A percentile compares a stretch with the other conserved stretches of the same genome.
Conservation (phyloP, 2,113 vertebrate genomes). For the Corythaeola cristata region DNA sequence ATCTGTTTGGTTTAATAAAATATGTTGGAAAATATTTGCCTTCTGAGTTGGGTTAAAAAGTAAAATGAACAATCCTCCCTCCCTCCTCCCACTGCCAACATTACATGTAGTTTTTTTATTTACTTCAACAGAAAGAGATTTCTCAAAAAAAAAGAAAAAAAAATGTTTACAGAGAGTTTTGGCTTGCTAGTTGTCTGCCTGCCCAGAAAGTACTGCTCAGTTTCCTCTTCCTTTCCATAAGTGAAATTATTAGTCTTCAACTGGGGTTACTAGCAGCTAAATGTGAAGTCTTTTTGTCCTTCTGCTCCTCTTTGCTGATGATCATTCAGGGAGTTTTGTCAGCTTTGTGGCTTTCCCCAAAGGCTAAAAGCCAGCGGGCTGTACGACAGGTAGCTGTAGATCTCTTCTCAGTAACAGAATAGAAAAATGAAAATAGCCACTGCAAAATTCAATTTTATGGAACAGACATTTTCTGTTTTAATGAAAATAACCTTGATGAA, state of each 20-base stretch:
- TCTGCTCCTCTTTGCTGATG: neutral
- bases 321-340: neutral
- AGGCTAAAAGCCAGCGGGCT: neutral
- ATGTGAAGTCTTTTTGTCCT: neutral
- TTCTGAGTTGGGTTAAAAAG: neutral
- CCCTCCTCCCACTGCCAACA: neutral
- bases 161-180: neutral
- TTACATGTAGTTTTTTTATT: neutral
- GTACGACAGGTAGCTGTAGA: neutral
- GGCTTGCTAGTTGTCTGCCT: neutral
- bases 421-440: neutral
- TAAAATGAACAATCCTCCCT: neutral
- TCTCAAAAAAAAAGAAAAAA: neutral
- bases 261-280: neutral
- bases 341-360: neutral
- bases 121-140: neutral
- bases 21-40: neutral
- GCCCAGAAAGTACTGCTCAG: conserved; percentile 21
- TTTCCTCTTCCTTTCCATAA: neutral
- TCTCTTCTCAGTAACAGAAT: neutral
- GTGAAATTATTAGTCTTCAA: neutral
- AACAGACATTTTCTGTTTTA: neutral
- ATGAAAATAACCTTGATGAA: neutral
- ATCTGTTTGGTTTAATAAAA: neutral
- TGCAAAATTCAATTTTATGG: neutral